These are phyloP conservation scores for Chelonus insularis DNA, from an alignment of 1,140 invertebrate genomes.

Conservation along the genomic window DNA sequence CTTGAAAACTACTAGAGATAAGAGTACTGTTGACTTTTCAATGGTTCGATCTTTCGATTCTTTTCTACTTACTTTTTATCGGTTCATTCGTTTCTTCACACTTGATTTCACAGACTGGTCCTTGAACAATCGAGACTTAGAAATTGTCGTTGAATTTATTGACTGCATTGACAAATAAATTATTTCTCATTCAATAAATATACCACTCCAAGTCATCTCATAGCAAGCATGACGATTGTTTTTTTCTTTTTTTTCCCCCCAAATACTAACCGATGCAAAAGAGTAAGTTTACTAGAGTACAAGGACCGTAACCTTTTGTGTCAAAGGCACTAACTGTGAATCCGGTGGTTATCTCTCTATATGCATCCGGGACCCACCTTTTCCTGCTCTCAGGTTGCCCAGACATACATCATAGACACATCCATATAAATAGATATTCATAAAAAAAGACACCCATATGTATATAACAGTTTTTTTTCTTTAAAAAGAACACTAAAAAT, in stretches of 20 bases:
- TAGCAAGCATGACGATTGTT: too few relatives aligned
- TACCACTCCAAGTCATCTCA: background rate
- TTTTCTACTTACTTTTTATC: background rate
- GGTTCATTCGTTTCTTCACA: background rate
- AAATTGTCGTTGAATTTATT: background rate
- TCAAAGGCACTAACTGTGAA: slow-evolving; percentile 44
- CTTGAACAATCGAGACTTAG: background rate
- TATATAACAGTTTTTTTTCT: too few relatives aligned
- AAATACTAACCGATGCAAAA: background rate
- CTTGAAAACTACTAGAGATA: background rate
- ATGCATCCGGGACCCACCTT: slow-evolving; percentile 30
- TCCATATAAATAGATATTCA: background rate
- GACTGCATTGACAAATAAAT: background rate
- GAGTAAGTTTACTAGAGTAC: background rate
- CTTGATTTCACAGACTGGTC: background rate
- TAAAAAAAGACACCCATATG: too few relatives aligned
- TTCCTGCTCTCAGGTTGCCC: slow-evolving; percentile 21
- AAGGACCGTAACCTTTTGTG: slow-evolving; percentile 37
- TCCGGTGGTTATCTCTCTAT: slow-evolving; percentile 41
- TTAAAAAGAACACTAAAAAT: too few relatives aligned
- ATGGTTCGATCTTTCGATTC: background rate
- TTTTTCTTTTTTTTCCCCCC: too few relatives aligned
- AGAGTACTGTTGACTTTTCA: background rate
- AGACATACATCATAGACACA: background rate
- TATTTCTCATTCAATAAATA: background rate